phyloP scores from a whole-genome alignment of 2,113 vertebrate genomes.

The Crotalus viridis region DNA sequence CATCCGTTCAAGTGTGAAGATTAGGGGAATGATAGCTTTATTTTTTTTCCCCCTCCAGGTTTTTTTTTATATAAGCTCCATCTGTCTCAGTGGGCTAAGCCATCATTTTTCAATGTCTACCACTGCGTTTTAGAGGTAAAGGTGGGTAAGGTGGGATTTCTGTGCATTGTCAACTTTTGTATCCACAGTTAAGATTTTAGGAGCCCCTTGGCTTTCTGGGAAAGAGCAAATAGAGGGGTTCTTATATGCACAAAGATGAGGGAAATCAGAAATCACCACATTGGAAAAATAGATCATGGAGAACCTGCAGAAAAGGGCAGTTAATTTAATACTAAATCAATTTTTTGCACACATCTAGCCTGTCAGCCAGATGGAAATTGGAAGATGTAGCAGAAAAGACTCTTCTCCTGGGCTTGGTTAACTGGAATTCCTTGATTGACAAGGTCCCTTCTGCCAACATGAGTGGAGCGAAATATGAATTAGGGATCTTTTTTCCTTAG shows the following conservation, averaged over 20 bases:
- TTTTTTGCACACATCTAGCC: neutral
- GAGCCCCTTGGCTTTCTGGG: neutral
- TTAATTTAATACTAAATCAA: neutral
- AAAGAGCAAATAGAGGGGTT: neutral
- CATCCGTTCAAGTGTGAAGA: neutral
- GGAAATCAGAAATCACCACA: neutral
- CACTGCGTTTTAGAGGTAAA: neutral
- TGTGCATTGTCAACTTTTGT: neutral
- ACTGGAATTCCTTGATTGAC: no score
- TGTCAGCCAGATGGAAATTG: neutral
- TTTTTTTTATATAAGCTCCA: neutral
- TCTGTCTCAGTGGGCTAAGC: neutral
- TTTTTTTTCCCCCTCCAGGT: neutral
- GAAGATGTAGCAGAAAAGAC: no score
- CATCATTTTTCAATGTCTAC: neutral
- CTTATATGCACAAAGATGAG: neutral
- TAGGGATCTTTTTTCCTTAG: neutral
- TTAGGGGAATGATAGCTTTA: neutral
- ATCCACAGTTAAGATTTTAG: neutral
- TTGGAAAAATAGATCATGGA: neutral
- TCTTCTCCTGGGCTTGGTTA: no score
- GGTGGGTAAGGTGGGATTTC: neutral
- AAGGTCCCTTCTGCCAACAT: no score
- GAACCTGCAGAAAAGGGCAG: neutral
- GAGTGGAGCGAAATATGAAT: neutral